phyloP scores from a whole-genome alignment of 2,113 vertebrate genomes.

The Nothoprocta pentlandii region DNA sequence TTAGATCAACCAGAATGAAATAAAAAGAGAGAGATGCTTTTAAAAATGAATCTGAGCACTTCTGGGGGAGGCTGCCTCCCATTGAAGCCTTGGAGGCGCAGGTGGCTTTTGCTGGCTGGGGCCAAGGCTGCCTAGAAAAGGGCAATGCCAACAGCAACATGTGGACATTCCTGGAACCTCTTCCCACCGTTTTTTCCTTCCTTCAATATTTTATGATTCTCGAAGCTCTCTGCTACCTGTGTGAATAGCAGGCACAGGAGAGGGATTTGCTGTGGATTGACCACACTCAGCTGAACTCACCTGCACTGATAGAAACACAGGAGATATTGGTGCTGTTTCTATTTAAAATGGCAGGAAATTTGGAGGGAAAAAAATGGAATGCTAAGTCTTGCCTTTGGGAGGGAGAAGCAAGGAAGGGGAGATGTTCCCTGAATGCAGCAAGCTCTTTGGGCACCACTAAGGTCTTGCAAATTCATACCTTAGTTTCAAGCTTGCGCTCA shows the following conservation, averaged over 20 bases:
- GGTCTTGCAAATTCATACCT: not conserved
- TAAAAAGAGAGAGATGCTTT: not conserved
- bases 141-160: not conserved
- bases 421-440: not conserved
- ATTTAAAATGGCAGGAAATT: not conserved
- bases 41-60: not conserved
- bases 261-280: not conserved
- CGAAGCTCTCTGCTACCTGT: not conserved
- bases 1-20: not conserved
- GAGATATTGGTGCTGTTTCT: not conserved
- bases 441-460: not conserved
- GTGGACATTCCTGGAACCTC: not conserved
- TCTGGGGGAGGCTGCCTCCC: not conserved
- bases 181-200: not conserved
- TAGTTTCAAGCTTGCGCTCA: not conserved
- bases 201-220: not conserved
- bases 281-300: not conserved
- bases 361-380: not conserved
- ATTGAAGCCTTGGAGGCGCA: not conserved
- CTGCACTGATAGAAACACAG: not conserved
- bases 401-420: not conserved
- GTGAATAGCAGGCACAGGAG: not conserved
- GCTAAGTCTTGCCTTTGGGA: not conserved
- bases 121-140: not conserved
- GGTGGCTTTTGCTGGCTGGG: not conserved